Conservation (phyloP, 2,797 vertebrate species). For the Potorous gilbertii region DNA sequence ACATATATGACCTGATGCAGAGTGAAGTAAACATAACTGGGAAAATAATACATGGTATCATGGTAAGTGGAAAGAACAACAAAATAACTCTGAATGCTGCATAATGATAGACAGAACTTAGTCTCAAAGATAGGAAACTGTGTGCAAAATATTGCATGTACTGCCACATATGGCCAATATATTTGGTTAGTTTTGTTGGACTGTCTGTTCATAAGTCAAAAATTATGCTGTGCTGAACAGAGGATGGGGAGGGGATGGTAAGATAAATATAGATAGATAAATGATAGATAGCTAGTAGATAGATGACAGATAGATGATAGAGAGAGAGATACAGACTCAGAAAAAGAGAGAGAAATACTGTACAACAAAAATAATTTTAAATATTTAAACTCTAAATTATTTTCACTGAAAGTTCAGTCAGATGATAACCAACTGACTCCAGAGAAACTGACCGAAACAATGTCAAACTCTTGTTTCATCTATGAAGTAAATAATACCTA, state of each 20-base stretch:
- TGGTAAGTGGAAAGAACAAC: neutral
- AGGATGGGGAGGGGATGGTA: neutral
- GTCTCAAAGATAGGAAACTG: neutral
- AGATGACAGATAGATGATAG: no score
- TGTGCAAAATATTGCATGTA: neutral
- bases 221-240: neutral
- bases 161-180: neutral
- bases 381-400: neutral
- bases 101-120: neutral
- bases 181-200: neutral
- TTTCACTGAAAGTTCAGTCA: constrained; percentile 2
- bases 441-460: neutral
- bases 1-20: neutral
- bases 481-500: neutral
- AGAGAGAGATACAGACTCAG: no score
- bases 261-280: no score
- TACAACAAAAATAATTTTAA: neutral
- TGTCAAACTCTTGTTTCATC: neutral
- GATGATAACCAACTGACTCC: neutral
- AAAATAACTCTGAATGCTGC: neutral
- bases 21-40: neutral
- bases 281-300: no score
- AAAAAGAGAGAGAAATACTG: no score
- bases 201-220: neutral
- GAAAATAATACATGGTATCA: neutral